Evolutionary conservation across 2,797 vertebrate species (phyloP).

Genomic region (Spheniscus humboldti): DNA sequence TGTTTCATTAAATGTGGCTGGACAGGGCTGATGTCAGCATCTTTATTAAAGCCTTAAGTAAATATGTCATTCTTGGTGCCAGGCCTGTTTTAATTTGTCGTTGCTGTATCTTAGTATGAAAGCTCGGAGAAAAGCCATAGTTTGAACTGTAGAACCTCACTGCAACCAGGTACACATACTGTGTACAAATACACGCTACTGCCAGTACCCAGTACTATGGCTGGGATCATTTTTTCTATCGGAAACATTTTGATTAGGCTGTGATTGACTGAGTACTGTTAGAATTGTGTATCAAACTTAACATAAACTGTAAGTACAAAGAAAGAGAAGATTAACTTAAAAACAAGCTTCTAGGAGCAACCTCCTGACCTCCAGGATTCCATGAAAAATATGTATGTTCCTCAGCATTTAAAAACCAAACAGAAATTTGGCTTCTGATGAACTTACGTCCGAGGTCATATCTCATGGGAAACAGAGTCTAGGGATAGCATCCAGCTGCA

Average conservation of each 20-base stretch:
- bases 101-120: not conserved
- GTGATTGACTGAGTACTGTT: not conserved
- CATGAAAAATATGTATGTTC: not conserved
- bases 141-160: not conserved
- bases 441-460: not conserved
- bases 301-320: not conserved
- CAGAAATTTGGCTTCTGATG: constrained; percentile 11
- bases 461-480: not conserved
- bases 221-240: not conserved
- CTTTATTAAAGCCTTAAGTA: not conserved
- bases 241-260: not conserved
- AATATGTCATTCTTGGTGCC: not conserved
- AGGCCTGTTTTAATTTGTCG: not conserved
- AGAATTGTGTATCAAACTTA: not conserved
- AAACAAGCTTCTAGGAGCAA: not conserved
- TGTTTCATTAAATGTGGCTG: not conserved
- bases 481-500: not conserved
- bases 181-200: not conserved
- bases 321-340: not conserved
- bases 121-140: not conserved
- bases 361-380: not conserved
- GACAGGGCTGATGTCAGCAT: not conserved
- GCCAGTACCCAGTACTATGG: not conserved
- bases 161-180: not conserved
- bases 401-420: constrained; percentile 4